A percentile compares a stretch with the other conserved stretches of the same genome.
Conservation (phyloP, 2,113 vertebrate genomes). For the Poeciliopsis occidentalis region DNA sequence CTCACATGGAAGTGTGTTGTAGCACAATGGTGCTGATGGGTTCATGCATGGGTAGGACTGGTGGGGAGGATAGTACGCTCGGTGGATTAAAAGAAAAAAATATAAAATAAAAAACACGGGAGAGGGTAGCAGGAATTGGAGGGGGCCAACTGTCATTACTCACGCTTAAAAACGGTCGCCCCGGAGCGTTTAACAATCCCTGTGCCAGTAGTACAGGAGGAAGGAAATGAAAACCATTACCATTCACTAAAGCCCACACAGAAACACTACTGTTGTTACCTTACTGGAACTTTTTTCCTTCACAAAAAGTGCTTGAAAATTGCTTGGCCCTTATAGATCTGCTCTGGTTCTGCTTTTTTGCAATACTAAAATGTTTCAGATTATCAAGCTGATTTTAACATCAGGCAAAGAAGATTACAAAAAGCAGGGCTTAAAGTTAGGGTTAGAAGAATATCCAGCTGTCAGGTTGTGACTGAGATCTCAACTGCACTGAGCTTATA, state of each 20-base stretch:
- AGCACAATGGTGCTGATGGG: slow-evolving; percentile 69
- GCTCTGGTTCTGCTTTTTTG: no score
- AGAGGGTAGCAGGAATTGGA: not conserved
- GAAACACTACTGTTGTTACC: slow-evolving; percentile 18
- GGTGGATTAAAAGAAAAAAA: slow-evolving; percentile 12
- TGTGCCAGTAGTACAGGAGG: slow-evolving; percentile 64
- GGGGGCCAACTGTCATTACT: slow-evolving; percentile 72
- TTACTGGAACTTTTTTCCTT: not conserved
- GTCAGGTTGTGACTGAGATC: not conserved
- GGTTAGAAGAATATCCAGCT: not conserved
- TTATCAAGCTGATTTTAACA: no score
- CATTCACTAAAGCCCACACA: slow-evolving; percentile 17
- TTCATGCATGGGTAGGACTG: slow-evolving; percentile 69
- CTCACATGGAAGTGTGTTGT: slow-evolving; percentile 46
- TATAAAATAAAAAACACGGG: not conserved
- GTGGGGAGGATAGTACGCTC: slow-evolving; percentile 13
- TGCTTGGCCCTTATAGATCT: no score
- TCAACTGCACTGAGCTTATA: not conserved
- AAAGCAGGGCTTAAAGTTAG: no score
- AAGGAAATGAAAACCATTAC: slow-evolving; percentile 63
- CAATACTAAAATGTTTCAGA: no score
- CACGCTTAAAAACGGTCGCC: slow-evolving; percentile 79
- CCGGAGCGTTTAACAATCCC: slow-evolving; percentile 83
- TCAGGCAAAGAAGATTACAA: no score
- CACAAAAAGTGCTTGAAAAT: no score